Conservation (phyloP, 2,797 vertebrate genomes). For the Nasua narica region DNA sequence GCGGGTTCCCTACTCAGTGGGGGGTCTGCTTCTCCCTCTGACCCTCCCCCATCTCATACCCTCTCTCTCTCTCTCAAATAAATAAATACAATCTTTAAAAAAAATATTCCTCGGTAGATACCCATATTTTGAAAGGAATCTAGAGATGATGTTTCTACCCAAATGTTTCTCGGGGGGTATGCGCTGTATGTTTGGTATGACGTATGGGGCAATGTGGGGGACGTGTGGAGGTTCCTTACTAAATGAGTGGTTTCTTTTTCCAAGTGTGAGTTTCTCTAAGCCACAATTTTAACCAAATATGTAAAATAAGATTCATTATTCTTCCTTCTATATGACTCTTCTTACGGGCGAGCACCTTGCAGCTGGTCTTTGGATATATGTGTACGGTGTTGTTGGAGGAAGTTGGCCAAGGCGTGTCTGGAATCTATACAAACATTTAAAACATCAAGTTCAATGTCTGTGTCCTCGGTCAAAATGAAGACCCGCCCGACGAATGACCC, state of each 20-base stretch:
- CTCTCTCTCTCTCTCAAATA: too few relatives aligned
- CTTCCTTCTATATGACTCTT: not conserved
- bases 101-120: not conserved
- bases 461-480: too few relatives aligned
- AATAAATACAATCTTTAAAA: too few relatives aligned
- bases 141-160: not conserved
- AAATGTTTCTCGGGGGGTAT: not conserved
- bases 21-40: too few relatives aligned
- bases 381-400: not conserved
- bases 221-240: not conserved
- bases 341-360: not conserved
- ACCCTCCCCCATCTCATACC: too few relatives aligned
- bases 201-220: not conserved
- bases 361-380: not conserved
- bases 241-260: not conserved
- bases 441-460: not conserved
- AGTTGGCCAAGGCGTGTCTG: not conserved
- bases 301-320: not conserved
- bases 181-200: not conserved
- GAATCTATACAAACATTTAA: not conserved
- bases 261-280: not conserved
- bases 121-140: not conserved
- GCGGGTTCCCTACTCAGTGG: too few relatives aligned
- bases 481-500: not conserved
- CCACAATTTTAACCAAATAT: too few relatives aligned